Conservation (phyloP, 2,113 vertebrate genomes). For the Panurus biarmicus region DNA sequence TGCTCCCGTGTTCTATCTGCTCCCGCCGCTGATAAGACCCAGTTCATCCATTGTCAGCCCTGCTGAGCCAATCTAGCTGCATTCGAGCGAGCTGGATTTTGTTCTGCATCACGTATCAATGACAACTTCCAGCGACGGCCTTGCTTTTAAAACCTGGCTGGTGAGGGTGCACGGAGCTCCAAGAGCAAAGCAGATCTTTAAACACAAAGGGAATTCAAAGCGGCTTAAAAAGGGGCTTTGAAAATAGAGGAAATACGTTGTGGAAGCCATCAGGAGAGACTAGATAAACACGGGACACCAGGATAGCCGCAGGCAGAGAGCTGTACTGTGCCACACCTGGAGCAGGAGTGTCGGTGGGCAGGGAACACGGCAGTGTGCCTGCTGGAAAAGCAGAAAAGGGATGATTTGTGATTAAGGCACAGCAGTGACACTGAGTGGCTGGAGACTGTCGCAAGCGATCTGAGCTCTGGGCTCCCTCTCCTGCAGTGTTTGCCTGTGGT, state of each 20-base stretch:
- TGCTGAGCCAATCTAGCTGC: slow-evolving; percentile 34
- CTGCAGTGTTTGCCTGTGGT: rapidly evolving
- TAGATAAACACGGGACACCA: background rate
- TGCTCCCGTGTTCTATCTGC: slow-evolving; percentile 28
- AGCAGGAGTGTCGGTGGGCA: background rate
- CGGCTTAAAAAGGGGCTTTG: background rate
- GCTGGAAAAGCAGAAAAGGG: background rate
- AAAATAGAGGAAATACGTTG: slow-evolving; percentile 8
- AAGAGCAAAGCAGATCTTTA: background rate
- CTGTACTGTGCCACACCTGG: background rate
- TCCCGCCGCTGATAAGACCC: slow-evolving; percentile 24
- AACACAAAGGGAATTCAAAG: slow-evolving; percentile 51
- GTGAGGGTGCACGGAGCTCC: background rate
- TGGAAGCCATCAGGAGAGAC: background rate
- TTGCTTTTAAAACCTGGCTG: background rate
- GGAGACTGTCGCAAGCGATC: background rate
- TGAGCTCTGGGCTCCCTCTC: background rate
- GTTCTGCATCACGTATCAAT: slow-evolving; percentile 56
- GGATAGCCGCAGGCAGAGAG: background rate
- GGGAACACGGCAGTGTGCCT: background rate
- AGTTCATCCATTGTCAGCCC: slow-evolving; percentile 36
- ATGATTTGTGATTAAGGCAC: background rate
- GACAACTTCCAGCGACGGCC: slow-evolving; percentile 19
- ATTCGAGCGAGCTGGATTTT: slow-evolving; percentile 38
- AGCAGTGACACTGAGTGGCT: slow-evolving; percentile 23